Evolutionary conservation across 2,888 invertebrate species (phyloP).

Genomic region (Gerris lacustris): DNA sequence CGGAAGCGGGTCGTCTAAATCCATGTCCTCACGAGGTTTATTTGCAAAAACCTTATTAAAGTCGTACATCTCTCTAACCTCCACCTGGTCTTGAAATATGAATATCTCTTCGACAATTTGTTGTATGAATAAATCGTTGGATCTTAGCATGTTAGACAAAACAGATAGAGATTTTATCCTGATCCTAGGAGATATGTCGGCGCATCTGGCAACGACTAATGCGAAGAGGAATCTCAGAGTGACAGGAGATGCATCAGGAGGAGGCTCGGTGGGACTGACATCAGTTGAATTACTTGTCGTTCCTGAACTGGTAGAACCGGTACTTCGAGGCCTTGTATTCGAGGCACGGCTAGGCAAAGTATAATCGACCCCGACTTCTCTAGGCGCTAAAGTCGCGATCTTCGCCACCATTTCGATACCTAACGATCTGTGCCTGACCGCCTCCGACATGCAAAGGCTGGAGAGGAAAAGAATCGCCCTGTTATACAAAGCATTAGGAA

Average conservation of each 20-base stretch:
- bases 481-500: conserved; percentile 35
- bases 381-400: conserved; percentile 32
- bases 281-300: neutral
- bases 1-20: conserved; percentile 33
- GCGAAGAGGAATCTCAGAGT: conserved; percentile 28
- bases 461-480: conserved; percentile 36
- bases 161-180: conserved; percentile 49
- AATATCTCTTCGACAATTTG: conserved; percentile 30
- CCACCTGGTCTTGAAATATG: conserved; percentile 25
- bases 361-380: neutral
- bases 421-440: conserved; percentile 40
- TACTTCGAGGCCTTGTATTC: neutral
- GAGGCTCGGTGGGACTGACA: neutral
- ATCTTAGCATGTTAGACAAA: conserved; percentile 43
- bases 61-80: conserved; percentile 29
- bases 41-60: conserved; percentile 23
- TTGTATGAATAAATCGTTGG: conserved; percentile 28
- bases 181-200: conserved; percentile 47
- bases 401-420: conserved; percentile 42
- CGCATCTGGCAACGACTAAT: conserved; percentile 43
- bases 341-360: neutral
- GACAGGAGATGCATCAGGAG: no score
- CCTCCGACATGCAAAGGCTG: conserved; percentile 35
- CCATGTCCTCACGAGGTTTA: conserved; percentile 21
- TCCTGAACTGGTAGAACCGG: neutral